Evolutionary conservation across 2,888 invertebrate genomes (phyloP).

Genomic region (Aspidiotus rigidus): DNA sequence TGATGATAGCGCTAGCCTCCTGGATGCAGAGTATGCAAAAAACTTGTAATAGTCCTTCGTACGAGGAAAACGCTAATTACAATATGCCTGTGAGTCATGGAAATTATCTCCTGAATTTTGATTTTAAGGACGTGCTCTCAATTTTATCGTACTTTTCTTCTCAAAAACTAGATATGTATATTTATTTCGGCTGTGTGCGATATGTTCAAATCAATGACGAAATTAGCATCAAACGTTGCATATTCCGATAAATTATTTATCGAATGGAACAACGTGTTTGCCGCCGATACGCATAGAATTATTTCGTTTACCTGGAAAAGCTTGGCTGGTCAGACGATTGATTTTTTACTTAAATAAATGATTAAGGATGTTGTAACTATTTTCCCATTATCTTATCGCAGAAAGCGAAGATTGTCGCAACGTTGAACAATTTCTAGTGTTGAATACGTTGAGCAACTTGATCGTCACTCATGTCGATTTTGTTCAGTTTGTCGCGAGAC

Average conservation of each 20-base stretch:
- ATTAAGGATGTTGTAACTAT: not conserved
- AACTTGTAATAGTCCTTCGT: constrained; percentile 16
- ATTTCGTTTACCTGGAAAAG: constrained; percentile 28
- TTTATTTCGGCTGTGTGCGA: constrained; percentile 27
- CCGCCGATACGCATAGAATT: constrained; percentile 22
- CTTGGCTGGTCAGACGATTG: constrained; percentile 15
- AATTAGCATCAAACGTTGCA: constrained; percentile 28
- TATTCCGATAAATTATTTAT: constrained; percentile 27
- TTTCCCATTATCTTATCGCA: not conserved
- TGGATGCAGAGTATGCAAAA: constrained; percentile 51
- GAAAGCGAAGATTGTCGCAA: constrained; percentile 24
- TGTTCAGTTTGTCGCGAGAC: constrained; percentile 25
- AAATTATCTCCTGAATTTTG: not conserved
- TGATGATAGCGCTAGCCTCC: constrained; percentile 58
- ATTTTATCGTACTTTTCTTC: not conserved
- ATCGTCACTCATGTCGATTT: constrained; percentile 34
- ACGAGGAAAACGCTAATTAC: constrained; percentile 25
- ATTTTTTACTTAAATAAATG: not conserved
- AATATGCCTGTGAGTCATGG: constrained; percentile 25
- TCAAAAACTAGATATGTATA: constrained; percentile 12
- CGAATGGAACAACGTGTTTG: constrained; percentile 33
- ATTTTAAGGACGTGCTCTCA: not conserved
- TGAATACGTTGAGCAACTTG: constrained; percentile 31
- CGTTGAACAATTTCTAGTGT: constrained; percentile 31
- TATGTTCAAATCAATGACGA: constrained; percentile 31